Conservation (phyloP, 1,140 invertebrate species). For the Drosophila truncata region DNA sequence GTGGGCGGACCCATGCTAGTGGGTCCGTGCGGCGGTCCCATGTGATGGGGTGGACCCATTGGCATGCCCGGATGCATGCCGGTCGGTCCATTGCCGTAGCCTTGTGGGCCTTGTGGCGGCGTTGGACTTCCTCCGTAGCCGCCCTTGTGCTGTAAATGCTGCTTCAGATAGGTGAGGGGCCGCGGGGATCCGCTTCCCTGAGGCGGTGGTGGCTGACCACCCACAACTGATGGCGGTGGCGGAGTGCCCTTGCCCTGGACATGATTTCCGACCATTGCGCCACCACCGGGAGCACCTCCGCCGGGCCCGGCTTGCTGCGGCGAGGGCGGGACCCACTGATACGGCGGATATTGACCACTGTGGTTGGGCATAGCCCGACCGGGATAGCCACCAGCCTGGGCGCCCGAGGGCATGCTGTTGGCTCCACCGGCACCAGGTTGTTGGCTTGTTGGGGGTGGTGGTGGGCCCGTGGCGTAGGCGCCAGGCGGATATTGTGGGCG, state of each 20-base stretch:
- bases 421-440: conserved; percentile 65
- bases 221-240: conserved; percentile 65
- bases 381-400: conserved; percentile 85
- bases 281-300: conserved; percentile 63
- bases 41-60: conserved; percentile 87
- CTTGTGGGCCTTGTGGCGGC: conserved; percentile 87
- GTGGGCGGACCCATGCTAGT: conserved; percentile 86
- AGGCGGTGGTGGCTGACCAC: conserved; percentile 66
- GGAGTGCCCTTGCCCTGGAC: conserved; percentile 83
- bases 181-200: conserved; percentile 84
- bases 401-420: conserved; percentile 85
- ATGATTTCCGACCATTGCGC: conserved; percentile 75
- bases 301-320: conserved; percentile 79
- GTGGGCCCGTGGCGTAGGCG: conserved; percentile 85
- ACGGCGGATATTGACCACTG: conserved; percentile 86
- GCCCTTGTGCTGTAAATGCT: conserved; percentile 89
- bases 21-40: conserved; percentile 86
- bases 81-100: conserved; percentile 86
- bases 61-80: conserved; percentile 85
- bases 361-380: conserved; percentile 87
- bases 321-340: conserved; percentile 85
- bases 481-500: conserved; percentile 86
- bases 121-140: conserved; percentile 87
- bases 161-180: conserved; percentile 88
- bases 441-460: conserved; percentile 72